phyloP scores from a whole-genome alignment of 2,113 vertebrate genomes.

The Mus musculus region DNA sequence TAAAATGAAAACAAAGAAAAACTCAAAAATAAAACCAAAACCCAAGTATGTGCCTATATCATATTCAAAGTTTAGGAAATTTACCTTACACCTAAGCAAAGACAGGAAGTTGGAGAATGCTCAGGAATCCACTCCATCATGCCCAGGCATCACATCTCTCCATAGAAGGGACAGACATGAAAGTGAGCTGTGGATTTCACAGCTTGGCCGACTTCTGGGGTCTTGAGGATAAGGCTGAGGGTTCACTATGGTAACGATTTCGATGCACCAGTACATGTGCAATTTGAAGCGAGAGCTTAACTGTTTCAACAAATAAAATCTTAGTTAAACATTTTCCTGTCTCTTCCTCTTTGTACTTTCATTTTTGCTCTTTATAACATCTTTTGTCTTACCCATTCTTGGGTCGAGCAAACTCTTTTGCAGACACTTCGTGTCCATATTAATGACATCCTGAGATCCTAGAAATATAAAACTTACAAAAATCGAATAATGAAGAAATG shows the following conservation, averaged over 20 bases:
- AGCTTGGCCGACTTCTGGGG: not conserved
- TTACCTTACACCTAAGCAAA: not conserved
- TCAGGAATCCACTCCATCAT: not conserved
- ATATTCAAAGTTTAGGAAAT: not conserved
- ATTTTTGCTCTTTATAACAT: not conserved
- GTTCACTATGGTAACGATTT: not conserved
- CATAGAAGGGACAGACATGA: not conserved
- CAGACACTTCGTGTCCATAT: not conserved
- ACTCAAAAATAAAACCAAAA: not conserved
- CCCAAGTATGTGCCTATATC: not conserved
- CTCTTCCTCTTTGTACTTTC: not conserved
- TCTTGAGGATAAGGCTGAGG: not conserved
- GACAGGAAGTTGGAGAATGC: not conserved
- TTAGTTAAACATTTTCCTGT: not conserved
- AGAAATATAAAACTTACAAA: not conserved
- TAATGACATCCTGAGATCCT: not conserved
- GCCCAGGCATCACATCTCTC: not conserved
- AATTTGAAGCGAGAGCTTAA: not conserved
- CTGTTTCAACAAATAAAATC: not conserved
- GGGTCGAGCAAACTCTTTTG: not conserved
- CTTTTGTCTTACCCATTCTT: not conserved
- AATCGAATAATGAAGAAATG: not conserved
- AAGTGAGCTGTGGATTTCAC: not conserved
- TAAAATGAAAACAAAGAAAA: slow-evolving; percentile 8
- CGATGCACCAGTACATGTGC: not conserved